Conservation (phyloP, 2,888 invertebrate genomes). For the Periphyllus acericola region DNA sequence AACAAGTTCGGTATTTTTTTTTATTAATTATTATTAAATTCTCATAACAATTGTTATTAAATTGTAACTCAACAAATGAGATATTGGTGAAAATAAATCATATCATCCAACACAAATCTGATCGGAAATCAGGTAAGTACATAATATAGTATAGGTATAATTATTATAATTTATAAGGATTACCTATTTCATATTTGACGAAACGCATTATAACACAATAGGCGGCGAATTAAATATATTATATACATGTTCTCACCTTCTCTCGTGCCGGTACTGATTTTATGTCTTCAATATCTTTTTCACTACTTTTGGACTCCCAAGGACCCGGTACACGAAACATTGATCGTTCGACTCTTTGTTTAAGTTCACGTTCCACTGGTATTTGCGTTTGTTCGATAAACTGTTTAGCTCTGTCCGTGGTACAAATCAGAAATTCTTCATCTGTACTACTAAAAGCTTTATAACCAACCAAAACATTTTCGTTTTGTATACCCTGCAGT, state of each 20-base stretch:
- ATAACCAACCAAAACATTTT: conserved; percentile 64
- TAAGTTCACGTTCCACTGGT: conserved; percentile 46
- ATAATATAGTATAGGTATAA: too few relatives aligned
- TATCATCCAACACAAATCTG: too few relatives aligned
- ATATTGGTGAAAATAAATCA: too few relatives aligned
- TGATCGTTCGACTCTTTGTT: conserved; percentile 46
- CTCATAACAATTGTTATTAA: too few relatives aligned
- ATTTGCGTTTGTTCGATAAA: conserved; percentile 62
- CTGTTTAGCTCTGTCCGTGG: conserved; percentile 63
- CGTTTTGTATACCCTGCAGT: conserved; percentile 9
- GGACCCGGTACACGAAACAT: conserved; percentile 32
- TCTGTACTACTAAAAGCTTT: conserved; percentile 62
- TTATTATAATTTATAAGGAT: too few relatives aligned
- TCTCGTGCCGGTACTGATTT: conserved; percentile 62
- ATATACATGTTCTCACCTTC: conserved; percentile 29
- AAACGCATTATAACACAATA: too few relatives aligned
- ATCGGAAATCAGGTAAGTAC: too few relatives aligned
- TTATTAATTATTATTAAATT: too few relatives aligned
- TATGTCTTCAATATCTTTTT: conserved; percentile 63
- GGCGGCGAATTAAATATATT: not conserved
- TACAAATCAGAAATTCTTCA: conserved; percentile 64
- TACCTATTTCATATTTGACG: too few relatives aligned
- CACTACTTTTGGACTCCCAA: conserved; percentile 64
- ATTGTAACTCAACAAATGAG: too few relatives aligned
- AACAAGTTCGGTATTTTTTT: too few relatives aligned